Evolutionary conservation across 2,797 vertebrate genomes (phyloP).

Genomic region (Vultur gryphus): DNA sequence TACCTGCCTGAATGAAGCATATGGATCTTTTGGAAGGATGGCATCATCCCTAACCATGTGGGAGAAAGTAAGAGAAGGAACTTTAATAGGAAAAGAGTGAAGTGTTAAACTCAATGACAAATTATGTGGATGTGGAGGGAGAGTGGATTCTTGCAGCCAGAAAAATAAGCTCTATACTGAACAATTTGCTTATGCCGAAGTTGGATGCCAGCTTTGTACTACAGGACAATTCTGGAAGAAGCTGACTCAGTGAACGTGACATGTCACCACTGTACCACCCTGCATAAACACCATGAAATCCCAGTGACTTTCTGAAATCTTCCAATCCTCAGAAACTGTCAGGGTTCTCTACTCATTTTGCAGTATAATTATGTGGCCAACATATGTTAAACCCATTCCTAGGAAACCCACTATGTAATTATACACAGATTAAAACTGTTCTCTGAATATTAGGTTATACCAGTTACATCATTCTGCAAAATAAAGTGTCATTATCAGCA

Average conservation of each 20-base stretch:
- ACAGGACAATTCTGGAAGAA: background rate
- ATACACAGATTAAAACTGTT: background rate
- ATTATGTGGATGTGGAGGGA: background rate
- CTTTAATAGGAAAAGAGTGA: background rate
- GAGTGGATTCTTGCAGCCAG: background rate
- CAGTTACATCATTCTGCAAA: background rate
- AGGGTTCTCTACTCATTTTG: background rate
- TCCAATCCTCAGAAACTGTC: background rate
- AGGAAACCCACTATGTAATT: background rate
- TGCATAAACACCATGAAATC: background rate
- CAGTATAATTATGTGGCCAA: background rate
- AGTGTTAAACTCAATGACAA: background rate
- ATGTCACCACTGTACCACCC: background rate
- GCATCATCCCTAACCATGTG: background rate
- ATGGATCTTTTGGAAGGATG: background rate
- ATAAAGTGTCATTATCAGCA: background rate
- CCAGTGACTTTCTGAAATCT: background rate
- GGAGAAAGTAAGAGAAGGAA: background rate
- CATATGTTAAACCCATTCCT: background rate
- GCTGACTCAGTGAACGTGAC: rapidly evolving
- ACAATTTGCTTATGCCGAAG: background rate
- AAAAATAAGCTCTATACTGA: background rate
- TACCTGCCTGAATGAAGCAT: background rate
- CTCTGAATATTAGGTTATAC: background rate
- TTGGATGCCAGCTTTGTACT: background rate